Evolutionary conservation across 2,888 invertebrate species (phyloP).

Genomic region (Fragum whitleyi): DNA sequence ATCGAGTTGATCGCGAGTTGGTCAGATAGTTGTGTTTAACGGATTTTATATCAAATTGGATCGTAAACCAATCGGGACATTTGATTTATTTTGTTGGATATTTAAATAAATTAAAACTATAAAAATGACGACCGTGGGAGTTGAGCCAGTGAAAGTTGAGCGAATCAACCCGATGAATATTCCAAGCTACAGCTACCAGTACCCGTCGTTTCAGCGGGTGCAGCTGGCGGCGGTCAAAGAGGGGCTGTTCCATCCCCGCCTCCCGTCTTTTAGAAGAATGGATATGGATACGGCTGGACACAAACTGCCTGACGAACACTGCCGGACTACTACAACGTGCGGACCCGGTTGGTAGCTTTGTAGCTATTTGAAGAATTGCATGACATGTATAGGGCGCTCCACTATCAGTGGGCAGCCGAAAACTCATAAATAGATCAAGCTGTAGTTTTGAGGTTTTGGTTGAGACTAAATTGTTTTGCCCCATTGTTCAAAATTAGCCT

Average conservation of each 20-base stretch:
- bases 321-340: conserved; percentile 80
- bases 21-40: not conserved
- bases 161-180: conserved; percentile 77
- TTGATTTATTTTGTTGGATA: not conserved
- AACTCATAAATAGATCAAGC: too few species aligned
- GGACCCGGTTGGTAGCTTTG: conserved; percentile 74
- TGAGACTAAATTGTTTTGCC: too few species aligned
- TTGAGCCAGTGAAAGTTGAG: conserved; percentile 70
- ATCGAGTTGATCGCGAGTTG: not conserved
- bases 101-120: conserved; percentile 3
- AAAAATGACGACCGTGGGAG: conserved; percentile 82
- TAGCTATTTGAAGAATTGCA: too few species aligned
- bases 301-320: conserved; percentile 83
- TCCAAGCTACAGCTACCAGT: conserved; percentile 82
- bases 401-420: too few species aligned
- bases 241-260: conserved; percentile 82
- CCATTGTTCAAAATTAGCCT: too few species aligned
- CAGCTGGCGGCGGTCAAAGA: conserved; percentile 83
- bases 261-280: conserved; percentile 83
- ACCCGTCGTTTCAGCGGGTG: conserved; percentile 79
- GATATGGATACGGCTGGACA: conserved; percentile 84
- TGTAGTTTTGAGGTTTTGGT: too few species aligned
- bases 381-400: not conserved
- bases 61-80: not conserved
- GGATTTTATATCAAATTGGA: conserved; percentile 2